These are phyloP conservation scores for Anticlea derivata DNA, from an alignment of 2,888 invertebrate species.

Conservation along the genomic window DNA sequence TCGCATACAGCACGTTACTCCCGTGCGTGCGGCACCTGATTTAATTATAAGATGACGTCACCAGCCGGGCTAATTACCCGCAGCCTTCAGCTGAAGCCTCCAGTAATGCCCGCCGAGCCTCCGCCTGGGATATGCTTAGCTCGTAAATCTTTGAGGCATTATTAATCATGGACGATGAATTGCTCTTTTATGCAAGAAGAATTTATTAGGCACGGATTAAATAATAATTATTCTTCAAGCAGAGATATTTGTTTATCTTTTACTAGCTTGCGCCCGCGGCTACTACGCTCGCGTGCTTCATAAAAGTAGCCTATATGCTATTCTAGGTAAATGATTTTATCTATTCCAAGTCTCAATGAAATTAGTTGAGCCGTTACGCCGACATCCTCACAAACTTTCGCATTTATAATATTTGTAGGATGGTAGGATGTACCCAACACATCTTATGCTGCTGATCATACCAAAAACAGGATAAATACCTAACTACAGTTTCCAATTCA, in stretches of 20 bases:
- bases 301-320: too few relatives aligned
- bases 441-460: too few relatives aligned
- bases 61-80: conserved; percentile 11
- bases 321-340: too few relatives aligned
- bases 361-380: too few relatives aligned
- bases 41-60: conserved; percentile 22
- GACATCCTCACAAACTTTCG: too few relatives aligned
- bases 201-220: conserved; percentile 5
- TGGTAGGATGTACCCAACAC: too few relatives aligned
- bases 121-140: neutral
- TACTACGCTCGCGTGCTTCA: too few relatives aligned
- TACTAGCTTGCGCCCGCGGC: too few relatives aligned
- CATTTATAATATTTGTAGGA: too few relatives aligned
- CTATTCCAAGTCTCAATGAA: too few relatives aligned
- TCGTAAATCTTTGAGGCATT: conserved; percentile 22
- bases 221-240: neutral
- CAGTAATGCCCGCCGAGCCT: neutral
- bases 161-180: conserved; percentile 24
- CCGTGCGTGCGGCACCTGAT: conserved; percentile 12
- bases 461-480: too few relatives aligned
- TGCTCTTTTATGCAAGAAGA: conserved; percentile 17
- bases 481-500: too few relatives aligned
- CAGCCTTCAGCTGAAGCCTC: neutral
- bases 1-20: conserved; percentile 8
- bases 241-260: neutral